Evolutionary conservation across 1,140 invertebrate species (phyloP).

Genomic region (Bombus confusus): DNA sequence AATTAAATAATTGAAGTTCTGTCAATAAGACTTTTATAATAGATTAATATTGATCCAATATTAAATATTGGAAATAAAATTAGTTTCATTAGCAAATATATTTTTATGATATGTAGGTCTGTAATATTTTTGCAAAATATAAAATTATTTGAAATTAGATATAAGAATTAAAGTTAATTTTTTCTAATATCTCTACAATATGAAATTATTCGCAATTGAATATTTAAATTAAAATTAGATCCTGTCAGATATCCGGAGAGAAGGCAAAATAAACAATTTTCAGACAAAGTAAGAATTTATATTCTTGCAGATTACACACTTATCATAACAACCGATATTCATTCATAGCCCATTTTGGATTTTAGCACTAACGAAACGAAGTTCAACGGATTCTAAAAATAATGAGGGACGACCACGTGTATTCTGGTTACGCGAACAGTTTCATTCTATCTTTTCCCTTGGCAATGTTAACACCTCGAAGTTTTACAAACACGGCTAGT

Average conservation of each 20-base stretch:
- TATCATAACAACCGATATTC: neutral
- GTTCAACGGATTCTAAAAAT: neutral
- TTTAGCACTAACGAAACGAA: neutral
- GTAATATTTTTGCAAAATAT: neutral
- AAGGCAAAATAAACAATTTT: too few species aligned
- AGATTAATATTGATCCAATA: too few species aligned
- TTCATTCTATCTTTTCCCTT: conserved; percentile 16
- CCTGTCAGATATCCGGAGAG: too few species aligned
- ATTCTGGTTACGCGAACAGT: neutral
- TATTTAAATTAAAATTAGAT: too few species aligned
- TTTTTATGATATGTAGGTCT: too few species aligned
- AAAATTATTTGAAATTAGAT: neutral
- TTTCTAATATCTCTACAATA: neutral
- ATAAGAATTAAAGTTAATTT: too few species aligned
- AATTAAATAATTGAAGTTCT: too few species aligned
- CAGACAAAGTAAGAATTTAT: neutral
- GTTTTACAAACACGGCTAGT: conserved; percentile 14
- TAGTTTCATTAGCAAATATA: too few species aligned
- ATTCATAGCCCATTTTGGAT: neutral
- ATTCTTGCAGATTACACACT: neutral
- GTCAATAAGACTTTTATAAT: too few species aligned
- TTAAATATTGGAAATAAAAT: too few species aligned
- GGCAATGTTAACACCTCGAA: conserved; percentile 24
- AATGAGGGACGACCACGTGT: neutral
- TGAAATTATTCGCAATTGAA: neutral